Base-by-base conservation (phyloP, 2,888 invertebrate genomes). In the Phlogophora meticulosa region DNA sequence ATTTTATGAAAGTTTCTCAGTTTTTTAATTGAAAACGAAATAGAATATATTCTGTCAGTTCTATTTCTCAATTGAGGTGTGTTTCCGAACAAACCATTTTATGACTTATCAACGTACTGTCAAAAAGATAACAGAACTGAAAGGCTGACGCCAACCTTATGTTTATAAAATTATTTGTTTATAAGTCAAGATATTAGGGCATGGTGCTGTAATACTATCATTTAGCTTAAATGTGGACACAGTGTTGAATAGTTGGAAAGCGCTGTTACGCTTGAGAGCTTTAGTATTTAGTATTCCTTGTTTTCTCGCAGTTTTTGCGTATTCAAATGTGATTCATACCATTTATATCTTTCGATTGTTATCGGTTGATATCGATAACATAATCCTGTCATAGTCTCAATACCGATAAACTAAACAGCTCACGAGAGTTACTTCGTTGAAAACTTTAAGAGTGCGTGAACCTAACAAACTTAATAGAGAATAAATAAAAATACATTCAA, bases 151-250 rank as follows among this genome's bases (percentile, higher is more conserved):
- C 10, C n/a, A n/a, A 49, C 49, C 20, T 38, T 51, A 17, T 63
- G 40, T 60, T 13, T 55, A 24, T 32, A n/a, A 72, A 72, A 71
- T 51, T 71, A 76, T 40, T 64, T 48, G 52, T 61, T 32, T 49
- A 32, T 22, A 20, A 34, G 22, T 24, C 10, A 11, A 17, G 17
- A 17, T 13, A 74, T 0, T 57, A 22, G 0, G 13, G 1, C 10
- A 34, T 7, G 9, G 32, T 28, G n/a, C 38, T 43, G 10, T 24
- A 28, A 43, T 28, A n/a, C 4, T 40, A 10, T n/a, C 2, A 5
- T 15, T 20, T 17, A 13, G 11, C 11, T 22, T 22, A 2, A 22
- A 20, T 52, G 7, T 34, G 2, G 24, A 40, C 20, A 58, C 24
- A 45, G 36, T 63, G 34, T 20, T 20, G 0, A 11, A 15, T 10